phyloP scores from a whole-genome alignment of 2,888 invertebrate genomes.

The Entomobrya proxima region DNA sequence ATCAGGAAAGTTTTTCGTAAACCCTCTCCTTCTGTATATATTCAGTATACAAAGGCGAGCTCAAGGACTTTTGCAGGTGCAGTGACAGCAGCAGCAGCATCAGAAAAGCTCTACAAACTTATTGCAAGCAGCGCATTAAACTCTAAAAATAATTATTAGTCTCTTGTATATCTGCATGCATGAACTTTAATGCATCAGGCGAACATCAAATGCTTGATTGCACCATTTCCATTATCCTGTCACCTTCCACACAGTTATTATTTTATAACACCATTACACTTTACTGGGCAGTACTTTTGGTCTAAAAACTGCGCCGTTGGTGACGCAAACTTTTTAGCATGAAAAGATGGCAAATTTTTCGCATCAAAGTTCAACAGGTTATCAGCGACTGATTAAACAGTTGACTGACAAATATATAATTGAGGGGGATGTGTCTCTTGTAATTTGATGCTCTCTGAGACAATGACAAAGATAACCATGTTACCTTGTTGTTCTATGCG shows the following conservation, averaged over 20 bases:
- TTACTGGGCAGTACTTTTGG: neutral
- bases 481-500: too few relatives aligned
- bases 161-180: neutral
- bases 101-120: too few relatives aligned
- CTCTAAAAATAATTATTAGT: neutral
- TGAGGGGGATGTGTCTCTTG: neutral
- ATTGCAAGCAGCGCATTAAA: neutral
- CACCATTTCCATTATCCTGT: neutral
- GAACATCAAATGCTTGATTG: slow-evolving; percentile 21
- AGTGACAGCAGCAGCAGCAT: neutral
- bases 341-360: slow-evolving; percentile 3
- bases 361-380: slow-evolving; percentile 53
- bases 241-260: neutral
- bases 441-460: neutral
- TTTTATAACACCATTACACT: neutral
- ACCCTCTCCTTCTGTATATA: too few relatives aligned
- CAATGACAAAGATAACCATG: too few relatives aligned
- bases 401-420: neutral
- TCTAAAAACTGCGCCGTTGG: neutral
- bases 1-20: too few relatives aligned
- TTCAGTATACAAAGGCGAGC: neutral
- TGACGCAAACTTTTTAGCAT: slow-evolving; percentile 13
- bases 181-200: slow-evolving; percentile 16
- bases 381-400: slow-evolving; percentile 9
- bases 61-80: slow-evolving; percentile 21